These are phyloP conservation scores for Xestia ashworthii DNA, from an alignment of 2,888 invertebrate species.

Conservation along the genomic window DNA sequence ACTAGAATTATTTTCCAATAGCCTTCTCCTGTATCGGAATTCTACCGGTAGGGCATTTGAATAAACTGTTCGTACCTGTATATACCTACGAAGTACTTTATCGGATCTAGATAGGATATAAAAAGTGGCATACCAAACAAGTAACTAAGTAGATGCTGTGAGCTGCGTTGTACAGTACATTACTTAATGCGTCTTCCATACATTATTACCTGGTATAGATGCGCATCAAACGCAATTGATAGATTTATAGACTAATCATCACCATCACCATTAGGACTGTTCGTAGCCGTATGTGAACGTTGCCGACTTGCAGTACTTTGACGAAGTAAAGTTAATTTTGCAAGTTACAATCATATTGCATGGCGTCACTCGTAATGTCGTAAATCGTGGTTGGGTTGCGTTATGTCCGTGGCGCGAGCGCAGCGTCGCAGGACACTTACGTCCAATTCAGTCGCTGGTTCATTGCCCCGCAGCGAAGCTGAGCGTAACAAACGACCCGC, in stretches of 20 bases:
- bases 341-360: constrained; percentile 73
- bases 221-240: constrained; percentile 40
- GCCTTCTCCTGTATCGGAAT: constrained; percentile 51
- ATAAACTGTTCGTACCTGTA: constrained; percentile 46
- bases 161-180: constrained; percentile 6
- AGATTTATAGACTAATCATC: constrained; percentile 60
- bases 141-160: constrained; percentile 25
- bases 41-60: constrained; percentile 57
- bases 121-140: constrained; percentile 40
- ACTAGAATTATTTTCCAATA: constrained; percentile 60
- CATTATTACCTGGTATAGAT: constrained; percentile 37
- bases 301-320: constrained; percentile 56
- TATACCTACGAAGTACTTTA: constrained; percentile 27
- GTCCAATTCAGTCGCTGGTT: constrained; percentile 87
- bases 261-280: constrained; percentile 45
- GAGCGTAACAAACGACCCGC: constrained; percentile 82
- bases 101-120: constrained; percentile 35
- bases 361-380: constrained; percentile 75
- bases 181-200: constrained; percentile 40
- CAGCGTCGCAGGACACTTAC: constrained; percentile 85
- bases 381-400: constrained; percentile 82
- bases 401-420: constrained; percentile 76
- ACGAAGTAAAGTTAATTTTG: constrained; percentile 68
- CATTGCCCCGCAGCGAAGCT: constrained; percentile 82
- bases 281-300: constrained; percentile 32